Evolutionary conservation across 2,888 invertebrate species (phyloP), one percentile per base, ranked within the genome.

Genomic region (Stictocephala bisonia): DNA sequence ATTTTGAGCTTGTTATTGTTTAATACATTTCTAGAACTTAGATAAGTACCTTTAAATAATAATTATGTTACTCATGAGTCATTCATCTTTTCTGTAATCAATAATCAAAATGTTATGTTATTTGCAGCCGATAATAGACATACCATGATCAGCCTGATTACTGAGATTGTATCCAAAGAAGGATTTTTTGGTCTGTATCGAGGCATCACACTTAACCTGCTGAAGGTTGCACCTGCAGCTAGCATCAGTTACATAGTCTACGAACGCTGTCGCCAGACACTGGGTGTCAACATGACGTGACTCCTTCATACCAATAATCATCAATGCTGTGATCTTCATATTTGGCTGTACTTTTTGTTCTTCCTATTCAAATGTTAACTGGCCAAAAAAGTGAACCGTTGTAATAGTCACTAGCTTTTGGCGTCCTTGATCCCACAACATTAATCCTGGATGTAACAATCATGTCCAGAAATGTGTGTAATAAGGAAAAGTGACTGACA

Each of bases 181-280:
- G 99, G 99, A 9, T 79, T 95, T 22, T 85, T 88, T 4, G 99
- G 99, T 0, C 88, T 99, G 72, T 99, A 99, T 85, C 90, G 99
- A 70, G 99, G 99, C 76, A 93, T 99, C 79, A 94, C 96, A 29
- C 98, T 99, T 27, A 99, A 99, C 87, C 99, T 99, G 86, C 92
- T 99, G 84, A 99, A 99, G 88, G 86, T 87, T 58, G 89, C 97
- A 79, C 99, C 99, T 13, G 98, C 99, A 64, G 99, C 99, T 77
- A 95, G 96, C 83, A 99, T 99, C 82, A 97, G 97, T 82, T 99
- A 99, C 85, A 96, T 99, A 51, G 97, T 98, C 66, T 99, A 99
- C 85, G 99, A 99, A 85, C 92, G 94, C 84, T 90, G 93, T 76
- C 92, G 96, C 83, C 90, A 93, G 82, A 89, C 93, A 74, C 89